Evolutionary conservation across 2,113 vertebrate genomes (phyloP), one percentile per base, ranked within the genome.

Genomic region (Myotis lucifugus): DNA sequence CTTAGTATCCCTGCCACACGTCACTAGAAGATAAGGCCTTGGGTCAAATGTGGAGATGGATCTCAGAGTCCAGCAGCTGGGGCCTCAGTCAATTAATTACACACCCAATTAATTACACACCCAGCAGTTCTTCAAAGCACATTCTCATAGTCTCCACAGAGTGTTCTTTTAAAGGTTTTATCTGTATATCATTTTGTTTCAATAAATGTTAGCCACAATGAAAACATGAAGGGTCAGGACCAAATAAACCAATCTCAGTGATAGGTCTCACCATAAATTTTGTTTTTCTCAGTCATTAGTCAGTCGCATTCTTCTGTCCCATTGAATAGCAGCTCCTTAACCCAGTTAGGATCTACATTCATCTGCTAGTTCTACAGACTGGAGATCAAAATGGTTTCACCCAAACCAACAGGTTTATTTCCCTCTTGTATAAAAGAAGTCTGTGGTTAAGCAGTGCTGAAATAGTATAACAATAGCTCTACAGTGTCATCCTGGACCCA

Each of bases 261-360:
- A 82, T 25, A n/a, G 14, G 18, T 91, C 74, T 8, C 90, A 40
- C 79, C 76, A 93, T 86, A 78, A 82, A 91, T 81, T 73, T 64
- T 86, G 21, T 86, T 89, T 88, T 94, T 81, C 83, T 91, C 37
- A 70, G 46, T 86, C 27, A 86, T 86, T 56, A 89, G 37, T 59
- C n/a, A 89, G 37, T 59, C 27, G 48, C 4, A 37, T 34, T 86
- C 48, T 84, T 23, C 17, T 89, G 7, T 25, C 67, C 14, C 69
- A 72, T 11, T 88, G 70, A 92, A 94, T 23, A 88, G 23, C 46
- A 48, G 70, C 17, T 78, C 42, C 48, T 81, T 95, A 91, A 86
- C 27, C 29, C 32, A 72, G 77, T 90, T 48, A 86, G 27, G 52
- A 89, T 72, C 73, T 95, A 59, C 6, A 27, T 78, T 86, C 76